phyloP scores from a whole-genome alignment of 2,797 vertebrate genomes.

The Sandelia bainsii region DNA sequence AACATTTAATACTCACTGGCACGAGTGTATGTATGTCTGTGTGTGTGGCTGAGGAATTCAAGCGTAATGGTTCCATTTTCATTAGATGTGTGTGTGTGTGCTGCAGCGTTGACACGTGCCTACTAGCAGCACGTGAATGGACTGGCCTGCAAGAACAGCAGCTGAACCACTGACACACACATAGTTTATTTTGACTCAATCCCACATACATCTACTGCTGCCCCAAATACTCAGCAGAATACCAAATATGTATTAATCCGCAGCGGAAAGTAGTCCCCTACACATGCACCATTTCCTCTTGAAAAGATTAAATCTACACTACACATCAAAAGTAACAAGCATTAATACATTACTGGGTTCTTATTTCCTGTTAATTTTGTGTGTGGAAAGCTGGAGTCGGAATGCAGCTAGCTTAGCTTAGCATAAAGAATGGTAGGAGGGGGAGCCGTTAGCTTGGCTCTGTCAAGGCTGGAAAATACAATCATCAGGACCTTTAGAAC shows the following conservation, averaged over 20 bases:
- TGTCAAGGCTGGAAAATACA: not conserved
- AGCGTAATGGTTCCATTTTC: conserved; percentile 47
- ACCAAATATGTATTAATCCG: not conserved
- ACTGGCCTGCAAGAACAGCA: conserved; percentile 7
- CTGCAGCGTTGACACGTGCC: conserved; percentile 41
- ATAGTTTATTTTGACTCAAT: not conserved
- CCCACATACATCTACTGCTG: not conserved
- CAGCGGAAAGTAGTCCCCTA: not conserved
- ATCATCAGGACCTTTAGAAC: too few species aligned
- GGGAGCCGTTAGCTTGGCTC: not conserved
- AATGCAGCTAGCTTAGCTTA: not conserved
- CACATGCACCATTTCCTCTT: not conserved
- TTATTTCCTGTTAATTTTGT: not conserved
- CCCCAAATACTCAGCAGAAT: not conserved
- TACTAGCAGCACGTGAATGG: conserved; percentile 30
- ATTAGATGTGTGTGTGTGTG: conserved; percentile 39
- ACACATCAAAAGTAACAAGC: not conserved
- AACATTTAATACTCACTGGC: conserved; percentile 50
- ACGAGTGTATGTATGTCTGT: not conserved
- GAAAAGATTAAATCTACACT: not conserved
- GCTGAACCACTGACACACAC: not conserved
- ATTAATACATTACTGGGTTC: too few species aligned
- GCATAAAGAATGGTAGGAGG: not conserved
- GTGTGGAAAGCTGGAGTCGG: not conserved
- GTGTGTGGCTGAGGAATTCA: conserved; percentile 36